Percentiles rank a stretch among this genome's conserved stretches.
Conservation (phyloP, 1,140 invertebrate genomes). For the Camponotus vicinus region DNA sequence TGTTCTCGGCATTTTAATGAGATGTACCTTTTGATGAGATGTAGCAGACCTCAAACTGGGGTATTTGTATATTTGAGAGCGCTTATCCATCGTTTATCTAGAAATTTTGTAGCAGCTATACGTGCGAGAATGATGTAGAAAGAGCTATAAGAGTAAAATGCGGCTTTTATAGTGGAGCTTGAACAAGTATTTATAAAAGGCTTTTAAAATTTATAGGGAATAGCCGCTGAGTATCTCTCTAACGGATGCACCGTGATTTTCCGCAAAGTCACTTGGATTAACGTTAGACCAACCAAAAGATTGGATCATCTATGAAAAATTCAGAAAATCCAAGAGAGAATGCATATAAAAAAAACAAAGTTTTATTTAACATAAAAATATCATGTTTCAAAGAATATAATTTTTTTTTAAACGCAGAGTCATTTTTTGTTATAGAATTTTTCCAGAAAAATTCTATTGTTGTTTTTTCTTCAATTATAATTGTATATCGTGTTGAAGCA, state of each 20-base stretch:
- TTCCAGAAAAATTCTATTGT: neutral
- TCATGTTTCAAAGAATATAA: conserved; percentile 13
- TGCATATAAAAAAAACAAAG: neutral
- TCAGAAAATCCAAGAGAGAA: neutral
- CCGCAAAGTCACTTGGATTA: conserved; percentile 14
- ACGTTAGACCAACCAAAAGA: neutral
- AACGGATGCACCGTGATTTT: neutral
- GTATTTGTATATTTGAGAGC: neutral
- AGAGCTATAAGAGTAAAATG: neutral
- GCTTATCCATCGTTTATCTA: conserved; percentile 6
- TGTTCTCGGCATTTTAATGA: neutral
- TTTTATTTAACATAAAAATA: conserved; percentile 10
- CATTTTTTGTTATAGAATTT: no score
- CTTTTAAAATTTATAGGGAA: conserved; percentile 3
- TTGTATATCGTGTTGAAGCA: neutral
- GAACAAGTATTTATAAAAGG: conserved; percentile 42
- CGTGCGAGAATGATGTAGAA: neutral
- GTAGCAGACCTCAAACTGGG: neutral
- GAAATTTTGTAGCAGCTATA: neutral
- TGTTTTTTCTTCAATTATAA: conserved; percentile 5
- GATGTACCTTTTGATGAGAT: neutral
- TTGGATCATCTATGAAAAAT: neutral
- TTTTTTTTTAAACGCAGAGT: neutral
- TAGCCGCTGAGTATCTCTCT: neutral
- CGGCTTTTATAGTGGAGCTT: conserved; percentile 18